Evolutionary conservation across 2,113 vertebrate genomes (phyloP), one percentile per base, ranked within the genome.

Genomic region (Cinclus mexicanus): DNA sequence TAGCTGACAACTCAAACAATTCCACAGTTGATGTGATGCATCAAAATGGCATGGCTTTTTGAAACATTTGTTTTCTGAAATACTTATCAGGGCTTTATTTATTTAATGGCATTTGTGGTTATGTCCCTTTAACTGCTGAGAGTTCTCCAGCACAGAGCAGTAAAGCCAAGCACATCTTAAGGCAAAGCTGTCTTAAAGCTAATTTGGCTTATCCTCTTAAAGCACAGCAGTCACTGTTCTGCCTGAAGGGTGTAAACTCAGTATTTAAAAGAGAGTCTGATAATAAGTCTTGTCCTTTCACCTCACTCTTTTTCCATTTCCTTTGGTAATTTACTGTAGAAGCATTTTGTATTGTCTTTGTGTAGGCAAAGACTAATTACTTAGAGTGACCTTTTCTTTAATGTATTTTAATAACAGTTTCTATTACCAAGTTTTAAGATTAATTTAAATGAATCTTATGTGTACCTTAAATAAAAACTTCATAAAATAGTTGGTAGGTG

Each of bases 181-280:
- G 47, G 60, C 35, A 81, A 75, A 90, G 92, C 50, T 95, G 72
- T 84, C 65, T 92, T 92, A 74, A 91, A 83, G 61, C 91, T 95
- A 19, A 89, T 93, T 91, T 93, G 61, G 47, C 14, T 95, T 87
- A 95, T 91, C 93, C 77, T 93, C 91, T 95, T 94, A 91, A 74
- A 61, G 81, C 39, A 5, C 13, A 87, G 89, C 29, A 87, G 60
- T 56, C 14, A 24, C 28, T 68, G 22, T 35, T 80, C 49, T 76
- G 18, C 69, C 57, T 79, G 83, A 63, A 89, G 80, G 53, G 52
- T 81, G 12, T 46, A 77, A 26, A 44, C 19, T 63, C 23, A 60
- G 72, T 59, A 23, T 64, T 78, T 95, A 60, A 71, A 50, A 67
- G 25, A 44, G 23, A 70, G 55, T 22, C 4, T 83, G 41, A 44